phyloP scores from a whole-genome alignment of 2,888 invertebrate species.

The Mycalesis mineus region DNA sequence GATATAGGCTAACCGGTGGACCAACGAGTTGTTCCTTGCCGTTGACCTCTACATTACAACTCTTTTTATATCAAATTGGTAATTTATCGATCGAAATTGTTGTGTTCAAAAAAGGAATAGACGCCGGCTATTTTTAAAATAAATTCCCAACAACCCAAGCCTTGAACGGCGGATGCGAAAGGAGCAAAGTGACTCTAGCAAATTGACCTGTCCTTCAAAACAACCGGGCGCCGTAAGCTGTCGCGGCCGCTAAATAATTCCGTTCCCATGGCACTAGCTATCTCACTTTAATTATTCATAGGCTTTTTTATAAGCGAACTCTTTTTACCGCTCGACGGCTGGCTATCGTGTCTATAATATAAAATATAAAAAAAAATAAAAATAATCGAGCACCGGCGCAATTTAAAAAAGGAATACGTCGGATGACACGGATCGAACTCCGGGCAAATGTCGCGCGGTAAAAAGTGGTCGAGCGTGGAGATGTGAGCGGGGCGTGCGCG shows the following conservation, averaged over 20 bases:
- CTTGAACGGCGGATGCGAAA: slow-evolving; percentile 51
- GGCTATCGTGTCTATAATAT: slow-evolving; percentile 68
- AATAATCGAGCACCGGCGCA: slow-evolving; percentile 70
- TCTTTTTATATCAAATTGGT: no score
- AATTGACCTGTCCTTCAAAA: slow-evolving; percentile 75
- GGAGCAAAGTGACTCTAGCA: slow-evolving; percentile 62
- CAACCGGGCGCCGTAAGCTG: slow-evolving; percentile 56
- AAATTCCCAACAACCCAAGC: slow-evolving; percentile 36
- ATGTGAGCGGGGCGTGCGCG: slow-evolving; percentile 37
- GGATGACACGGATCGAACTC: slow-evolving; percentile 79
- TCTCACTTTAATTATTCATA: slow-evolving; percentile 78
- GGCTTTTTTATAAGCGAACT: slow-evolving; percentile 72
- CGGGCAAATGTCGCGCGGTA: slow-evolving; percentile 78
- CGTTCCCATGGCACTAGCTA: slow-evolving; percentile 77
- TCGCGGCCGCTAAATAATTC: slow-evolving; percentile 67
- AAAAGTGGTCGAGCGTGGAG: slow-evolving; percentile 71
- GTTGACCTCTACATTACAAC: no score
- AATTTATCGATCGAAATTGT: no score
- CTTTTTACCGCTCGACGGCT: slow-evolving; percentile 71
- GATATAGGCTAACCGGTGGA: no score
- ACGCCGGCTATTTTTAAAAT: slow-evolving; percentile 15
- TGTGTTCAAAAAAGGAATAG: neutral
- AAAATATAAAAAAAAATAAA: slow-evolving; percentile 73
- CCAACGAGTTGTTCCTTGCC: no score
- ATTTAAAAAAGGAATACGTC: slow-evolving; percentile 78